phyloP scores from a whole-genome alignment of 1,140 invertebrate genomes.

The Bombus haemorrhoidalis region DNA sequence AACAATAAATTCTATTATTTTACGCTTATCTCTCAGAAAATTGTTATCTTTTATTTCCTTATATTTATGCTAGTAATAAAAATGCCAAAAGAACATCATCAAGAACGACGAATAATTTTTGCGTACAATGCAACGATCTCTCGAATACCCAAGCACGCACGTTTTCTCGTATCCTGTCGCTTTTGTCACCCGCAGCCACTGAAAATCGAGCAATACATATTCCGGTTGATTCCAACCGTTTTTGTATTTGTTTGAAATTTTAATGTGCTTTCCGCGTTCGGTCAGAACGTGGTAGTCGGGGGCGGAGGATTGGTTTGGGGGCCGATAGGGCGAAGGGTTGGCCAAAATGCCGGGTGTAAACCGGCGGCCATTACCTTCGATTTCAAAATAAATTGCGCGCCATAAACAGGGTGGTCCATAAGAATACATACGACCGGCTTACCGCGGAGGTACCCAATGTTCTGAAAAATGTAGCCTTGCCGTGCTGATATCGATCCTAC shows the following conservation, averaged over 20 bases:
- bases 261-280: slow-evolving; percentile 67
- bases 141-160: too few species aligned
- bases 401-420: slow-evolving; percentile 80
- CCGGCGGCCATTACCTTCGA: slow-evolving; percentile 81
- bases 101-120: slow-evolving; percentile 29
- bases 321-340: slow-evolving; percentile 27
- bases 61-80: too few species aligned
- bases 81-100: neutral
- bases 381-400: slow-evolving; percentile 81
- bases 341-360: slow-evolving; percentile 71
- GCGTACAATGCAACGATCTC: neutral
- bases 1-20: too few species aligned
- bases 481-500: slow-evolving; percentile 70
- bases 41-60: neutral
- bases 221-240: slow-evolving; percentile 64
- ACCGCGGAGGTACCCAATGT: slow-evolving; percentile 70
- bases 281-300: slow-evolving; percentile 29
- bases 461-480: slow-evolving; percentile 73
- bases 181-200: slow-evolving; percentile 26
- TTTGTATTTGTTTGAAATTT: slow-evolving; percentile 79
- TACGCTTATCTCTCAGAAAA: neutral
- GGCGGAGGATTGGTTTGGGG: slow-evolving; percentile 4
- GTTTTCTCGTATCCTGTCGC: neutral
- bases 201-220: slow-evolving; percentile 73
- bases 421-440: slow-evolving; percentile 80